Evolutionary conservation across 2,113 vertebrate species (phyloP), one percentile per base, ranked within the genome.

Genomic region (Astatotilapia flaviijosephi): DNA sequence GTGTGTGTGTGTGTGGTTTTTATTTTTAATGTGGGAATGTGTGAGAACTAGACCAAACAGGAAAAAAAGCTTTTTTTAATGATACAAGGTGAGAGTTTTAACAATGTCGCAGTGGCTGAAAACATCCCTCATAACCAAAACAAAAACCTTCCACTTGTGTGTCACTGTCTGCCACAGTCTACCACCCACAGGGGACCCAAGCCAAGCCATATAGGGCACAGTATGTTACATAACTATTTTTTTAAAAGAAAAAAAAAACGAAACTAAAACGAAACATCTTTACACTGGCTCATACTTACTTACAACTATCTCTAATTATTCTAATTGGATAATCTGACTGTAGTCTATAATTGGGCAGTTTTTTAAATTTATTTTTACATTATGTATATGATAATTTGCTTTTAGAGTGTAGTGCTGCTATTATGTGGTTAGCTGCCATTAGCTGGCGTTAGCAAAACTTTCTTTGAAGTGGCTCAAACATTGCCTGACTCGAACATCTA

Each of bases 1-100:
- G 8, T 17, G 40, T 62, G 82, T 47, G 42, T 49, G 62, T 68
- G 5, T 14, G 0, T 33, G 15, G 19, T 37, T 23, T 68, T 68
- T 21, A 15, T 26, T 26, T 73, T 73, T 15, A 15, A 17, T 45
- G 40, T 45, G 68, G 8, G 5, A 15, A 73, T 45, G 40, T 96
- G 96, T 96, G 84, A 90, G 62, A 96, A 96, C 96, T 94, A 96
- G 94, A 96, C 95, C 95, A 96, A 26, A 60, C 75, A 17, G 68
- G 17, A 54, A 65, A 45, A 80, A 19, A 9, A 23, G 5, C 4
- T 19, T 83, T 47, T 82, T 58, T 58, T 35, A 65, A 75, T 56
- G 7, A 45, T 5, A 1, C 17, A 79, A 77, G 88, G 80, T 82
- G 83, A 80, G 26, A 55, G 54, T 40, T 45, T 83, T 31, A 83